phyloP scores from a whole-genome alignment of 2,113 vertebrate species.

The Otolemur garnettii region DNA sequence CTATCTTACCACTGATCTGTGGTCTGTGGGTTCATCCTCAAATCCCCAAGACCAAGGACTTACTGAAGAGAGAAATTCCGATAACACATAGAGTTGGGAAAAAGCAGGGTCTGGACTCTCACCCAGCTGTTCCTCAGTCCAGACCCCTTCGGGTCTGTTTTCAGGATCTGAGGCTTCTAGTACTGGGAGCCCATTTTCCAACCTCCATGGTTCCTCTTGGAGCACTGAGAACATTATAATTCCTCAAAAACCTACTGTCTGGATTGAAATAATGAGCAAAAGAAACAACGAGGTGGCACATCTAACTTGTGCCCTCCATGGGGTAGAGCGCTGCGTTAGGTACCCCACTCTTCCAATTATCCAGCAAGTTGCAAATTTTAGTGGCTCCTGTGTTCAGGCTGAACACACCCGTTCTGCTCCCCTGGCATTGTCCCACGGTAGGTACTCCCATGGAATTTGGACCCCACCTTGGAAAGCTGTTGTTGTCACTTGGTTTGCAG shows the following conservation, averaged over 20 bases:
- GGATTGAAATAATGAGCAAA: conserved; percentile 56
- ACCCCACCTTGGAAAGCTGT: neutral
- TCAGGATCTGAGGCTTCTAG: neutral
- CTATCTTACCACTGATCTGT: too few species aligned
- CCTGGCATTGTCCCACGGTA: too few species aligned
- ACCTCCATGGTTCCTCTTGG: neutral
- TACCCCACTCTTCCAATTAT: neutral
- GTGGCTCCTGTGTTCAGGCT: fast-evolving
- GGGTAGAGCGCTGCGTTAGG: neutral
- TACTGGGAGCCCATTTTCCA: neutral
- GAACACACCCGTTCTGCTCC: neutral
- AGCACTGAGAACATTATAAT: neutral
- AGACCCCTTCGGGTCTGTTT: neutral
- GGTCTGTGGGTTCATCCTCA: too few species aligned
- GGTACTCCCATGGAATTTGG: neutral
- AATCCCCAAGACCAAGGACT: too few species aligned
- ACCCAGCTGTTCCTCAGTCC: neutral
- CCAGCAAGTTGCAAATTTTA: fast-evolving
- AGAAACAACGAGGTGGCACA: neutral
- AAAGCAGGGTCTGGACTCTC: neutral
- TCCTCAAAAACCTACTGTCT: conserved; percentile 45
- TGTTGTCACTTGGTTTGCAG: fast-evolving
- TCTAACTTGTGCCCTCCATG: neutral
- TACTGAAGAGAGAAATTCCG: too few species aligned
- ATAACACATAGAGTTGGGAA: fast-evolving